Base-by-base conservation (phyloP, 2,888 invertebrate genomes). In the Leucophenga montana region DNA sequence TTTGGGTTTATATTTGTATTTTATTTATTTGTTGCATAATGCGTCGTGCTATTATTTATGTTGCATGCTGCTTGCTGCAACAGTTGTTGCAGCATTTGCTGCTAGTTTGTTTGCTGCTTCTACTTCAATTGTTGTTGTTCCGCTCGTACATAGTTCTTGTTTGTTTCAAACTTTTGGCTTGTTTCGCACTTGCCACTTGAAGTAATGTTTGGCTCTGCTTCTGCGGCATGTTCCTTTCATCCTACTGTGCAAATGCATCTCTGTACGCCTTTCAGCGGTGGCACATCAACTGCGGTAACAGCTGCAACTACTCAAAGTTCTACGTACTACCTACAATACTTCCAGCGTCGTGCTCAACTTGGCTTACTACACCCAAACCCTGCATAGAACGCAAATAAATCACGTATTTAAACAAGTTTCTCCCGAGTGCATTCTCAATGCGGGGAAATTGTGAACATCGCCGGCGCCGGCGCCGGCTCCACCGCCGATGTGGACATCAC, bases 361-460 rank as follows among this genome's bases (percentile, higher is more conserved):
- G 20, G 13, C 9, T 18, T 9, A 5, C 56, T 56, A 18, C 56
- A 3, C 9, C 20, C 75, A 75, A 72, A 82, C 78, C 69, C 76
- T 80, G 84, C 80, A 70, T 33, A 33, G 8, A 33, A 77, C 72
- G 77, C 75, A 84, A 80, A 81, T 83, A 81, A 81, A 81, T 81
- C 81, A 81, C 81, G 82, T 81, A 83, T 81, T 83, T 81, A 81
- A 81, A 80, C 81, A 83, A 81, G 79, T 82, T 82, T 72, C 71
- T 76, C 18, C 13, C 54, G 77, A 82, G 75, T 82, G 75, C 69
- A 61, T 57, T 64, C 33, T 70, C 72, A 68, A 77, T 73, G 20
- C 27, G 48, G 20, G 72, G 44, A 73, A 69, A 80, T 75, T 80
- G 79, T 74, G 82, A 82, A 82, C 81, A n/a, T n/a, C n/a, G n/a